These are phyloP conservation scores for Pseudachorutes palmiensis DNA, from an alignment of 1,140 invertebrate species.

Conservation along the genomic window DNA sequence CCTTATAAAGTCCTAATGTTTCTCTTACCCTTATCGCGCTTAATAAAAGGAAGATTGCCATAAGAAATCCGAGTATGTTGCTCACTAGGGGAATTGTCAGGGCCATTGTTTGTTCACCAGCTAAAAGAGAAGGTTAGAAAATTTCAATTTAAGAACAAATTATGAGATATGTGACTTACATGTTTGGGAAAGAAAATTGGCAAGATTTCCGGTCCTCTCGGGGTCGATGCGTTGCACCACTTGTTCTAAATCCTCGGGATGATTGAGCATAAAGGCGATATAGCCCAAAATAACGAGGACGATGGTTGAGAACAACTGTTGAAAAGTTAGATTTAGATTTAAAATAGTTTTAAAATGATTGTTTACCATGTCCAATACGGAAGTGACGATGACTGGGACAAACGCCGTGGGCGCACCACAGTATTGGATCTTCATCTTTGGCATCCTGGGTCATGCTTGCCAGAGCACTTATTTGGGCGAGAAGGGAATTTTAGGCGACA, in stretches of 20 bases:
- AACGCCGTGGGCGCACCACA: slow-evolving; percentile 1
- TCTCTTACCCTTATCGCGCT: slow-evolving; percentile 3
- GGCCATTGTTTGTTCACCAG: slow-evolving; percentile 19
- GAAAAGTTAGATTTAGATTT: not conserved
- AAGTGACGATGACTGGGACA: slow-evolving; percentile 10
- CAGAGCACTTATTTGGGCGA: too few relatives aligned
- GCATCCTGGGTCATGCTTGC: slow-evolving; percentile 8
- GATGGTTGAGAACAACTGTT: slow-evolving; percentile 8
- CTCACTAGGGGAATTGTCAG: slow-evolving; percentile 12
- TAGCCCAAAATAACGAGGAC: slow-evolving; percentile 6
- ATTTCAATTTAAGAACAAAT: too few relatives aligned
- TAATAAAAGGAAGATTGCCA: slow-evolving; percentile 12
- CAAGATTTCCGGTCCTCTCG: slow-evolving; percentile 15
- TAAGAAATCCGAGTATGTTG: slow-evolving; percentile 8
- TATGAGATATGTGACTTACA: too few relatives aligned
- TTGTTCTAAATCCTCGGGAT: slow-evolving; percentile 12
- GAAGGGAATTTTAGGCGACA: not conserved
- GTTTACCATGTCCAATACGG: slow-evolving; percentile 15
- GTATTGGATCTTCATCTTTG: slow-evolving; percentile 2
- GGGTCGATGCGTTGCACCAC: slow-evolving; percentile 14
- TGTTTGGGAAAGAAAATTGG: slow-evolving; percentile 20
- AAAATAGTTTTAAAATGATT: not conserved
- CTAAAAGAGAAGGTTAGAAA: slow-evolving; percentile 14
- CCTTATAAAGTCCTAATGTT: too few relatives aligned
- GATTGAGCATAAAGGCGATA: slow-evolving; percentile 6